Percentiles rank a stretch among this genome's conserved stretches.
Conservation (phyloP, 2,797 vertebrate species). For the Argentina silus region DNA sequence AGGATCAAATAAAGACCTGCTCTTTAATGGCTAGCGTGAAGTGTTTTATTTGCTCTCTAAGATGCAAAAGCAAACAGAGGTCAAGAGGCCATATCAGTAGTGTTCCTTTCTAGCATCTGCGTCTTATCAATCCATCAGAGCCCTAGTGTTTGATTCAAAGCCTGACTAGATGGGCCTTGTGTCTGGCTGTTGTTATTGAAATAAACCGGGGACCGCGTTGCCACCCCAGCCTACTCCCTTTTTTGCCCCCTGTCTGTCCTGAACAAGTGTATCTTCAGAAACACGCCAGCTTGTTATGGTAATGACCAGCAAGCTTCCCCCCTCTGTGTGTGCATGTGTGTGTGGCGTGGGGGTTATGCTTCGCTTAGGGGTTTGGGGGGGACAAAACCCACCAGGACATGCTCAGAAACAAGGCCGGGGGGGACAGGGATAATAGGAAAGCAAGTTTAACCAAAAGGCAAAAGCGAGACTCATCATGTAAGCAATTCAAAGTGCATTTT, state of each 20-base stretch:
- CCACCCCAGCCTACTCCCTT: conserved; percentile 51
- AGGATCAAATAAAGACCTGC: not conserved
- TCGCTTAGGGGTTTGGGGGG: conserved; percentile 51
- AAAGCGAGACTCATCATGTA: conserved; percentile 5
- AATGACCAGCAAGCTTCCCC: conserved; percentile 84
- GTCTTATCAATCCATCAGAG: conserved; percentile 79
- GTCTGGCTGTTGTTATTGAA: conserved; percentile 84
- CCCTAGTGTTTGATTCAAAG: conserved; percentile 81
- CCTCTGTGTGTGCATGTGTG: conserved; percentile 51
- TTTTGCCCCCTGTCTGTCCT: conserved; percentile 59
- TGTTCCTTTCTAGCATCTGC: conserved; percentile 72
- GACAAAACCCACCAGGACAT: conserved; percentile 55
- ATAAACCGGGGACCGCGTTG: conserved; percentile 71
- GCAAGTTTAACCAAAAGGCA: conserved; percentile 38
- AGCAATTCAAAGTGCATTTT: conserved; percentile 12
- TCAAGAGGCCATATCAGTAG: conserved; percentile 58
- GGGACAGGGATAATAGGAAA: conserved; percentile 47
- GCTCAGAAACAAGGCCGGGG: conserved; percentile 46
- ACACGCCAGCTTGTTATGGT: conserved; percentile 93
- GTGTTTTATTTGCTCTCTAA: conserved; percentile 8
- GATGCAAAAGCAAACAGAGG: conserved; percentile 37
- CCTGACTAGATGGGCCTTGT: conserved; percentile 77
- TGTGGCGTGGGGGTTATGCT: conserved; percentile 37
- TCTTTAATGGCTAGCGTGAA: conserved; percentile 13
- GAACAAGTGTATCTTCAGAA: conserved; percentile 95